phyloP scores from a whole-genome alignment of 2,888 invertebrate genomes.

The Xanthorhoe spadicearia region DNA sequence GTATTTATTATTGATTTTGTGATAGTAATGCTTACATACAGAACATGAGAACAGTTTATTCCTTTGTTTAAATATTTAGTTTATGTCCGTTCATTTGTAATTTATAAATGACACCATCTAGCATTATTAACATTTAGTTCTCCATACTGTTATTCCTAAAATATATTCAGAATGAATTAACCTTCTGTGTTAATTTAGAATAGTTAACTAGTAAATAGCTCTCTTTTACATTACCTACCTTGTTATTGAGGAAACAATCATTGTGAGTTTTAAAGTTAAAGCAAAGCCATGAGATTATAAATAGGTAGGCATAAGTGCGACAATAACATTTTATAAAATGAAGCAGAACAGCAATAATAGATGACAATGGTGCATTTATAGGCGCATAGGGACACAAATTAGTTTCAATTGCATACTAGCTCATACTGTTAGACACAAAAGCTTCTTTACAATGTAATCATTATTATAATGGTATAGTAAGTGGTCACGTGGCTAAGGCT shows the following conservation, averaged over 20 bases:
- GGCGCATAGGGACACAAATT: constrained; percentile 44
- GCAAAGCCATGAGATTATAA: neutral
- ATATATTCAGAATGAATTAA: neutral
- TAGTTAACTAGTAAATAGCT: too few species aligned
- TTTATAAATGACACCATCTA: neutral
- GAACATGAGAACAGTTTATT: too few species aligned
- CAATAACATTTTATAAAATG: constrained; percentile 7
- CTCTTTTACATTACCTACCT: too few species aligned
- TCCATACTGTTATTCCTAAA: neutral
- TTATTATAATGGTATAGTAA: neutral
- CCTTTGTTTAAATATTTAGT: neutral
- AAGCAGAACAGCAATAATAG: constrained; percentile 19
- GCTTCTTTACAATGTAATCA: neutral
- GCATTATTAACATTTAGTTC: neutral
- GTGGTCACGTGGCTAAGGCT: too few species aligned
- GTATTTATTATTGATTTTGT: too few species aligned
- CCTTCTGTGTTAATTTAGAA: neutral
- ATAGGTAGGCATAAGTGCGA: neutral
- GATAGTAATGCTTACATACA: too few species aligned
- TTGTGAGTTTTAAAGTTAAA: too few species aligned
- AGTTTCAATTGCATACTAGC: constrained; percentile 41
- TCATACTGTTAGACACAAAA: constrained; percentile 21
- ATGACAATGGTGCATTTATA: constrained; percentile 43
- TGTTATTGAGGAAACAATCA: too few species aligned
- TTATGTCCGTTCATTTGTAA: neutral